phyloP scores from a whole-genome alignment of 2,888 invertebrate genomes.

The Halocaridina rubra region DNA sequence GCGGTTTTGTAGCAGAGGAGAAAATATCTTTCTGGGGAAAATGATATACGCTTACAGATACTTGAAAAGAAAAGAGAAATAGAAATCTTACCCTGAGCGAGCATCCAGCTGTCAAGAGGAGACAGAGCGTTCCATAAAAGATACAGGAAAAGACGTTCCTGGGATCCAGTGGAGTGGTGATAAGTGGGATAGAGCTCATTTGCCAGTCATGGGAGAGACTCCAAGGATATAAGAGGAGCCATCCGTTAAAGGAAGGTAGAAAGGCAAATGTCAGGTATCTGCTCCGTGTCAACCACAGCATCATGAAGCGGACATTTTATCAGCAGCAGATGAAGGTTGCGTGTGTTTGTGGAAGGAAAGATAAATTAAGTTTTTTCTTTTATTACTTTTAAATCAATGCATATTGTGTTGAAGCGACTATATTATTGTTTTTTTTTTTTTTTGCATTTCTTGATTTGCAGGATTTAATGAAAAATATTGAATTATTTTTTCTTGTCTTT shows the following conservation, averaged over 20 bases:
- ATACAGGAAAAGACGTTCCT: slow-evolving; percentile 67
- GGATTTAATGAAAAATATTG: too few relatives aligned
- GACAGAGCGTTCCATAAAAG: slow-evolving; percentile 20
- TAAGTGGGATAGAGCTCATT: slow-evolving; percentile 68
- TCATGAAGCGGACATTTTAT: too few relatives aligned
- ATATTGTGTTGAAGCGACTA: too few relatives aligned
- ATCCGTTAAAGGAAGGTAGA: slow-evolving; percentile 67
- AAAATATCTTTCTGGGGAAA: background rate
- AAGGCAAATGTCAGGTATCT: slow-evolving; percentile 68
- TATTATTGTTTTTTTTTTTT: too few relatives aligned
- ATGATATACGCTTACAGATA: background rate
- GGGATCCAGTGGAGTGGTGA: slow-evolving; percentile 66
- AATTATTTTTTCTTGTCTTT: too few relatives aligned
- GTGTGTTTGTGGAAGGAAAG: too few relatives aligned
- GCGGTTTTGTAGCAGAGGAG: background rate
- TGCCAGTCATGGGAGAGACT: slow-evolving; percentile 70
- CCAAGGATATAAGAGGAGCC: slow-evolving; percentile 67
- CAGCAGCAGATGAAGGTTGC: too few relatives aligned
- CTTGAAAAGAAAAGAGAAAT: background rate
- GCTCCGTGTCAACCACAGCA: too few relatives aligned
- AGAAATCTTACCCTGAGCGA: slow-evolving; percentile 14
- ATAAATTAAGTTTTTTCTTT: too few relatives aligned
- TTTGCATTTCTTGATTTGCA: too few relatives aligned
- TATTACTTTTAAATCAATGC: too few relatives aligned
- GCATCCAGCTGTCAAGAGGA: slow-evolving; percentile 23